A percentile compares a stretch with the other conserved stretches of the same genome.
These are phyloP conservation scores for Latrodectus elegans DNA, from an alignment of 2,888 invertebrate species.

Conservation along the genomic window DNA sequence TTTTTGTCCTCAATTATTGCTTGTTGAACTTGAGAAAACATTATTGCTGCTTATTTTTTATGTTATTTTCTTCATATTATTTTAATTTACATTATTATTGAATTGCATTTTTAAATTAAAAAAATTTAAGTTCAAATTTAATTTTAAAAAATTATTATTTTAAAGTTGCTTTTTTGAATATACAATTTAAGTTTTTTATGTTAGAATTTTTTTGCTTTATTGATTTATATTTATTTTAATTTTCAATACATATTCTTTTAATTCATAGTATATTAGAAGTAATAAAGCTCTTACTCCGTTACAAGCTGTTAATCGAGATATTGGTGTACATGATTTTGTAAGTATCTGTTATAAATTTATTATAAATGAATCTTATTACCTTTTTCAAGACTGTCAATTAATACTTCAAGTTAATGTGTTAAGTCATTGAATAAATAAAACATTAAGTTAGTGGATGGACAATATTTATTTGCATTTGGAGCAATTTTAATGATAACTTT, in stretches of 20 bases:
- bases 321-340: too few species aligned
- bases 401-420: neutral
- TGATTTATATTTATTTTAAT: constrained; percentile 1
- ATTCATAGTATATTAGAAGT: constrained; percentile 45
- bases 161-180: neutral
- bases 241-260: neutral
- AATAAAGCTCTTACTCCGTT: constrained; percentile 3
- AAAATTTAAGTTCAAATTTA: too few species aligned
- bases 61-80: too few species aligned
- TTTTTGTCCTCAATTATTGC: too few species aligned
- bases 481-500: too few species aligned
- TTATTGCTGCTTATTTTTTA: too few species aligned
- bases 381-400: neutral
- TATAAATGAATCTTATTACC: neutral
- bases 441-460: too few species aligned
- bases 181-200: neutral
- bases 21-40: too few species aligned
- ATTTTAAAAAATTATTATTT: too few species aligned
- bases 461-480: too few species aligned
- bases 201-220: neutral
- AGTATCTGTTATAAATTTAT: neutral
- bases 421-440: neutral
- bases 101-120: too few species aligned
- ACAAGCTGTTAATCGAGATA: constrained; percentile 10
- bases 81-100: too few species aligned